phyloP scores from a whole-genome alignment of 2,888 invertebrate species.

The Tiphia femorata region DNA sequence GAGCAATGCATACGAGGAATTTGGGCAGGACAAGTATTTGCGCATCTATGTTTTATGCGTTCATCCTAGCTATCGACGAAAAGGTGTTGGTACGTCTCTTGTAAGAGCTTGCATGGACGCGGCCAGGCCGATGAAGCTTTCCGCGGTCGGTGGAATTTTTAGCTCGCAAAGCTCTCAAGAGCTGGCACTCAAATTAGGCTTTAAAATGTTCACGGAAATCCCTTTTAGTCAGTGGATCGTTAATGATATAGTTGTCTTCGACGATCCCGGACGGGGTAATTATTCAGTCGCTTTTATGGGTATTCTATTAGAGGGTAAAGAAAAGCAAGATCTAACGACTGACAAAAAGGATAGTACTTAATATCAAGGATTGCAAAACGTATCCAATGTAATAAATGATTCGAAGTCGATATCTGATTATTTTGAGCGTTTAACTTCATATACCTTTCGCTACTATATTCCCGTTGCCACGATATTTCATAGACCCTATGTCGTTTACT shows the following conservation, averaged over 20 bases:
- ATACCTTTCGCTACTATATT: too few species aligned
- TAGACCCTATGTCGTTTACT: too few species aligned
- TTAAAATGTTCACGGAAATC: slow-evolving; percentile 59
- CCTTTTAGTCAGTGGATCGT: slow-evolving; percentile 69
- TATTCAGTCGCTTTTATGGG: slow-evolving; percentile 66
- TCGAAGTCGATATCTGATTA: too few species aligned
- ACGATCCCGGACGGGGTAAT: slow-evolving; percentile 71
- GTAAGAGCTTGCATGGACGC: slow-evolving; percentile 42
- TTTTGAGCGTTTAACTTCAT: too few species aligned
- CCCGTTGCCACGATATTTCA: too few species aligned
- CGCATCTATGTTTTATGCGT: slow-evolving; percentile 54
- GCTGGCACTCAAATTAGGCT: slow-evolving; percentile 42
- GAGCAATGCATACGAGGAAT: slow-evolving; percentile 40
- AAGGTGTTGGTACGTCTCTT: slow-evolving; percentile 43
- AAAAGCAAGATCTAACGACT: too few species aligned
- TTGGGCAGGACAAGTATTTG: slow-evolving; percentile 40
- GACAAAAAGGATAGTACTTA: too few species aligned
- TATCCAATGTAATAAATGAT: too few species aligned
- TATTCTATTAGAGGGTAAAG: slow-evolving; percentile 24
- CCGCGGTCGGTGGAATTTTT: slow-evolving; percentile 53
- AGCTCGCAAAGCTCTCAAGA: slow-evolving; percentile 48
- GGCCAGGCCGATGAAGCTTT: slow-evolving; percentile 39
- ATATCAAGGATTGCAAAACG: too few species aligned
- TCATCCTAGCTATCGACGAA: slow-evolving; percentile 55
- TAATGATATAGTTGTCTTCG: slow-evolving; percentile 68